Conservation (phyloP, 2,797 vertebrate genomes). For the Moxostoma hubbsi region DNA sequence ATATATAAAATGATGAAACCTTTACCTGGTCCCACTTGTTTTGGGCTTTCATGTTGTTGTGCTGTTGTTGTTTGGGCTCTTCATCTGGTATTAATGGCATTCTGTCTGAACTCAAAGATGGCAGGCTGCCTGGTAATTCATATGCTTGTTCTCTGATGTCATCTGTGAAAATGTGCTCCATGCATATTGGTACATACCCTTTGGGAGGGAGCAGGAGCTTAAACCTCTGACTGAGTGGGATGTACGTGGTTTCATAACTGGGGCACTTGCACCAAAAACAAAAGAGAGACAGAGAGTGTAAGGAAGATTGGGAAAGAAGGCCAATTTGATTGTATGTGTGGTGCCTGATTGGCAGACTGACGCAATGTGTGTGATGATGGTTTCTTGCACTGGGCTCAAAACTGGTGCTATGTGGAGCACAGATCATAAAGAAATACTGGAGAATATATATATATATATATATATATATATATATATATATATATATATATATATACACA, state of each 20-base stretch:
- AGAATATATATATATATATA: too few species aligned
- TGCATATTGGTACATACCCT: slow-evolving; percentile 86
- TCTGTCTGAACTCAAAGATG: slow-evolving; percentile 87
- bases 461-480: too few species aligned
- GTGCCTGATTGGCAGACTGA: slow-evolving; percentile 21
- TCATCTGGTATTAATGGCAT: slow-evolving; percentile 88
- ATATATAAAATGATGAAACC: slow-evolving; percentile 87
- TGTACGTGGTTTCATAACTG: slow-evolving; percentile 86
- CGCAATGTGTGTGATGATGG: neutral
- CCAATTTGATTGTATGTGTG: slow-evolving; percentile 70
- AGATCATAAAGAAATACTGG: too few species aligned
- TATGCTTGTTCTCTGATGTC: slow-evolving; percentile 88
- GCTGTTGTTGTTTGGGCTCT: slow-evolving; percentile 85
- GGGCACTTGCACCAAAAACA: slow-evolving; percentile 78
- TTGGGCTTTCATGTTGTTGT: slow-evolving; percentile 87
- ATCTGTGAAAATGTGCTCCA: slow-evolving; percentile 86
- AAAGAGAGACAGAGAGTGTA: slow-evolving; percentile 54
- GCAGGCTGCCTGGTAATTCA: slow-evolving; percentile 87
- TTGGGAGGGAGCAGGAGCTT: slow-evolving; percentile 81
- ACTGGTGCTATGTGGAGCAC: too few species aligned
- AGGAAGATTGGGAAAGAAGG: slow-evolving; percentile 58
- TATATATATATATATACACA: neutral
- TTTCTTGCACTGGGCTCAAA: neutral
- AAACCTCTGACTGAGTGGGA: slow-evolving; percentile 81
- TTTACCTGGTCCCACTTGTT: slow-evolving; percentile 87